Evolutionary conservation across 2,113 vertebrate genomes (phyloP).

Genomic region (Engystomops pustulosus): DNA sequence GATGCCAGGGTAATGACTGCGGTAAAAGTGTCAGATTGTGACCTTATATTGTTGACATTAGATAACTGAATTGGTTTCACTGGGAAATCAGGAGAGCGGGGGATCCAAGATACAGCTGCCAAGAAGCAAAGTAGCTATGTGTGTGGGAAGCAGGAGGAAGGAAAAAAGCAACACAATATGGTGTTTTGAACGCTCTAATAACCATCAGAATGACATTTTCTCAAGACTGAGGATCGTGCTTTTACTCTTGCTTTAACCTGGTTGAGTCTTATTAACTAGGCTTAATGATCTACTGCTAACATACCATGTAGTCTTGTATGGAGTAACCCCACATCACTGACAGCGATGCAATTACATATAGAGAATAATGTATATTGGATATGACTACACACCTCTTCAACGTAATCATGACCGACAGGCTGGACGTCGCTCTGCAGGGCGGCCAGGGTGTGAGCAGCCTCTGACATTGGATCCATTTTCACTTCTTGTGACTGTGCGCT

Average conservation of each 20-base stretch:
- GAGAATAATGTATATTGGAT: too few species aligned
- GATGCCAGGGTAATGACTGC: neutral
- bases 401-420: slow-evolving; percentile 96
- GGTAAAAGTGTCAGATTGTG: neutral
- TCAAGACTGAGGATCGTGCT: neutral
- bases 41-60: neutral
- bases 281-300: too few species aligned
- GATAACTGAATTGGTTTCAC: neutral
- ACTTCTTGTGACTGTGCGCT: slow-evolving; percentile 74
- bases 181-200: slow-evolving; percentile 11
- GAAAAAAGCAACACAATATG: slow-evolving; percentile 17
- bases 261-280: neutral
- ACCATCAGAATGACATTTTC: neutral
- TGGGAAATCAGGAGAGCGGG: neutral
- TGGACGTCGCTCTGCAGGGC: slow-evolving; percentile 96
- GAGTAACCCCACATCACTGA: too few species aligned
- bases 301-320: too few species aligned
- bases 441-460: slow-evolving; percentile 84
- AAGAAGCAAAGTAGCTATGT: neutral
- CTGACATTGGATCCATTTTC: slow-evolving; percentile 79
- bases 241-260: neutral
- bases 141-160: neutral
- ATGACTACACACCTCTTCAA: slow-evolving; percentile 87
- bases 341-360: too few species aligned
- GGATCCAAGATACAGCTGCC: neutral